Evolutionary conservation across 2,797 vertebrate genomes (phyloP).

Genomic region (Anas capensis): DNA sequence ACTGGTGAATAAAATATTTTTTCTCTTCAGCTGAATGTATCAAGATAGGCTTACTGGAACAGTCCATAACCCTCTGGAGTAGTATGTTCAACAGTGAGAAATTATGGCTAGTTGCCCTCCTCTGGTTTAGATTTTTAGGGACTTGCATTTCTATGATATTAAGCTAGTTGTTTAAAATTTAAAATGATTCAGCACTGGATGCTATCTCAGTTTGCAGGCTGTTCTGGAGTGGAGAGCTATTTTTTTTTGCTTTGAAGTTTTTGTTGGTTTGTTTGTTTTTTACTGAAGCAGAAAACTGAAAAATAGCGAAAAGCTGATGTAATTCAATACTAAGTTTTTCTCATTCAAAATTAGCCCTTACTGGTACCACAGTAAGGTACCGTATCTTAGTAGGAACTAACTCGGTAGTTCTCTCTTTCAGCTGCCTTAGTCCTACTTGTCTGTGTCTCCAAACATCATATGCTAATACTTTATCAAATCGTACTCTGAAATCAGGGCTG

Average conservation of each 20-base stretch:
- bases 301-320: not conserved
- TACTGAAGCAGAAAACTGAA: not conserved
- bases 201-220: not conserved
- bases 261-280: not conserved
- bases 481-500: not conserved
- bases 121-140: not conserved
- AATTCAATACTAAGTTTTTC: not conserved
- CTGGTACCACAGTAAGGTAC: not conserved
- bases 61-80: not conserved
- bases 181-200: not conserved
- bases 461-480: not conserved
- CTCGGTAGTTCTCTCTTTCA: not conserved
- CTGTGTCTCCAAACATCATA: not conserved
- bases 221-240: not conserved
- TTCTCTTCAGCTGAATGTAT: not conserved
- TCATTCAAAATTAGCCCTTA: not conserved
- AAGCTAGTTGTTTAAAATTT: not conserved
- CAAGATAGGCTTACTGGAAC: not conserved
- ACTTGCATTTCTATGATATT: not conserved
- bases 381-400: not conserved
- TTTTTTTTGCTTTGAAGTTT: not conserved
- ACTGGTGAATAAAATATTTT: not conserved
- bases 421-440: not conserved
- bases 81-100: not conserved
- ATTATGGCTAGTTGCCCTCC: not conserved